These are phyloP conservation scores for Scelioninae gen. 2 DNA, from an alignment of 2,888 invertebrate species.

Conservation along the genomic window DNA sequence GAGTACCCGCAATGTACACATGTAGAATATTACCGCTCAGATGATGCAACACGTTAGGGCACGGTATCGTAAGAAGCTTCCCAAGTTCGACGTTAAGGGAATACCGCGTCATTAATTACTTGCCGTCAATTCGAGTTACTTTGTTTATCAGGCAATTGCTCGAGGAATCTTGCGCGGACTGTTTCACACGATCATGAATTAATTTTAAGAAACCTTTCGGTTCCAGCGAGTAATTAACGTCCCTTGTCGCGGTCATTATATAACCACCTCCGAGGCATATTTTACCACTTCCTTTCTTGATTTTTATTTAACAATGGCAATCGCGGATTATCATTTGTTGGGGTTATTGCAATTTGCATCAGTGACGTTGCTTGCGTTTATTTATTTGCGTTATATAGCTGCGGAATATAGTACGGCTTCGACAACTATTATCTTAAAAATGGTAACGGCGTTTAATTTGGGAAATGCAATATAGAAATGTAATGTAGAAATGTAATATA, in stretches of 20 bases:
- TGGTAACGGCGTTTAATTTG: too few relatives aligned
- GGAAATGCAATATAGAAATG: too few relatives aligned
- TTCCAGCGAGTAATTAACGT: constrained; percentile 52
- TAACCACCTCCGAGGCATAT: constrained; percentile 16
- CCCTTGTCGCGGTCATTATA: constrained; percentile 39
- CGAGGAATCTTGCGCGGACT: constrained; percentile 48
- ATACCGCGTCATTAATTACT: constrained; percentile 60
- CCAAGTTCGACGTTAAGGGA: constrained; percentile 58
- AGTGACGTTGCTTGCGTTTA: too few relatives aligned
- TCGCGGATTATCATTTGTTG: too few relatives aligned
- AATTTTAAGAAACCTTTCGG: constrained; percentile 60
- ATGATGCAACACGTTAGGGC: constrained; percentile 55
- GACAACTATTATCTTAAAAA: too few relatives aligned
- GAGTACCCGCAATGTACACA: constrained; percentile 44
- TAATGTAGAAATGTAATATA: too few relatives aligned
- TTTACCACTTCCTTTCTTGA: constrained; percentile 8
- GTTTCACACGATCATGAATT: constrained; percentile 58
- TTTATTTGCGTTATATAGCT: too few relatives aligned
- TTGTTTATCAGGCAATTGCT: constrained; percentile 40
- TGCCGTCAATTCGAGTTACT: constrained; percentile 51
- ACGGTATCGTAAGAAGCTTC: constrained; percentile 57
- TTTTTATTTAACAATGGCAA: too few relatives aligned
- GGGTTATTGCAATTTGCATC: too few relatives aligned
- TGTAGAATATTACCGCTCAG: constrained; percentile 52
- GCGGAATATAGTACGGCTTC: too few relatives aligned